Evolutionary conservation across 2,797 vertebrate genomes (phyloP), one percentile per base, ranked within the genome.

Genomic region (Eupleurogrammus muticus): DNA sequence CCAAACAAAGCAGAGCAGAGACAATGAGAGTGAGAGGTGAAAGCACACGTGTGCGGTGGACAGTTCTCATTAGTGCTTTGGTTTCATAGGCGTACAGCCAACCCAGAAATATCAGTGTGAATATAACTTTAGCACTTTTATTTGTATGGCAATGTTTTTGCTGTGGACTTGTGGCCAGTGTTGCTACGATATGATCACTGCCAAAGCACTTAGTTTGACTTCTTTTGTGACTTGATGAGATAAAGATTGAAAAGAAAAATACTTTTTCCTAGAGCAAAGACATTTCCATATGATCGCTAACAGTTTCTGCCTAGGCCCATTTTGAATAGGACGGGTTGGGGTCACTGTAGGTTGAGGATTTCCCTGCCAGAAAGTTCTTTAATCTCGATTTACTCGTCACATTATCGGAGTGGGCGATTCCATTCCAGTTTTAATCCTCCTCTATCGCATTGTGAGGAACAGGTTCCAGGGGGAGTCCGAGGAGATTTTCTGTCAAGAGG

Each of bases 1-100:
- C 89, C 92, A 92, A 91, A 84, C 65, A 88, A 86, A 91, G 87
- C 90, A 87, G 51, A 83, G 70, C 49, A 64, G 19, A 70, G 69
- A 89, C 80, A 89, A 85, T 82, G 77, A 58, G 76, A 66, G 76
- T 2, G 14, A 79, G 65, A 85, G 82, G 87, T 83, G 83, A 84
- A 82, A 75, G 70, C 65, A 81, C 54, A 53, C 14, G 48, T 23
- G 48, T 28, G 50, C 38, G 69, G 47, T 4, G 46, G 44, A 56
- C 8, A 5, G 20, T 44, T 21, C 65, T 77, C 42, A 57, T 50
- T n/a, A 56, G 55, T 5, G 7, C 21, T 62, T 12, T 62, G 28
- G 75, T 69, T 66, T 50, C 13, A 54, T 47, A 52, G 62, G 71
- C 38, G 5, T 1, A 5, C 17, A 0, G 58, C 54, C 64, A 65